Base-by-base conservation (phyloP, 2,113 vertebrate species). In the Channa maculata region DNA sequence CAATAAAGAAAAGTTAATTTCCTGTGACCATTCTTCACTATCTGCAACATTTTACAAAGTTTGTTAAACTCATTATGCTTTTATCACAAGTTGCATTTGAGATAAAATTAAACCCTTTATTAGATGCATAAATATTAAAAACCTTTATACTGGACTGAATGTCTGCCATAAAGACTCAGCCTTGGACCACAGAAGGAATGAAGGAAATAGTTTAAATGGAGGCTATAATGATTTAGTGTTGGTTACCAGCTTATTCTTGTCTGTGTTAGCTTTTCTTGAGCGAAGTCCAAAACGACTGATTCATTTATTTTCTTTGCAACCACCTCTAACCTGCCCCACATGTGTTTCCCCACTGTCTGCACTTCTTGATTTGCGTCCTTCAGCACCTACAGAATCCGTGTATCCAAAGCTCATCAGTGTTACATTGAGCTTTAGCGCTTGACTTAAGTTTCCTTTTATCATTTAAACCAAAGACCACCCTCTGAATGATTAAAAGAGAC, bases 221-320 rank as follows among this genome's bases (percentile, higher is more conserved):
- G 71, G 51, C 77, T 87, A 61, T 80, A 86, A 88, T 82, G 60
- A 88, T 83, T 82, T 71, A 74, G 82, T 85, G 73, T 88, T 75
- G 51, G 73, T 92, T 85, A 82, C 71, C 68, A 55, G 73, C 71
- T 80, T 77, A 64, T 82, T 90, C 75, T 88, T 87, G 66, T 73
- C 65, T 79, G 52, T 83, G 84, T 91, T 86, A 75, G 85, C 60
- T 92, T 91, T 92, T 81, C 83, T 88, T 90, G 72, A 88, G 50
- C 65, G 73, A 55, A 87, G 86, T 92, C 86, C 86, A 77, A 83
- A 83, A 79, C 71, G 86, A 63, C 74, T 79, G 86, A 86, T 83
- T 77, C 60, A 88, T 92, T 93, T 91, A 88, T 90, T 93, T 92
- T 87, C 83, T 82, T 88, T 91, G 81, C 59, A 45, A 78, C 84